Conservation (phyloP, 2,113 vertebrate species). For the Trichechus manatus region DNA sequence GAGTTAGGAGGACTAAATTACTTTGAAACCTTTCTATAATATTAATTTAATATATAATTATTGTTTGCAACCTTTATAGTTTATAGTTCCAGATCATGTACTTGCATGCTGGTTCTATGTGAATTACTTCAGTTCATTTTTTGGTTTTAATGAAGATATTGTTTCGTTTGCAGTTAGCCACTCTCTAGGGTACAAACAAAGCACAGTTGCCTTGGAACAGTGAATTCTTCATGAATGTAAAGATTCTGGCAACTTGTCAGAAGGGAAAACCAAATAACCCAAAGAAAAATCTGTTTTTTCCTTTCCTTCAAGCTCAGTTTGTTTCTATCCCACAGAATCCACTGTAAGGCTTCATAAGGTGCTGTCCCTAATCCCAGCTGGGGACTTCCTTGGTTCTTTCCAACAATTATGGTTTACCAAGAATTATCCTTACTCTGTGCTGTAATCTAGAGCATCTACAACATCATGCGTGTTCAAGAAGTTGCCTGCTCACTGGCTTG, state of each 20-base stretch:
- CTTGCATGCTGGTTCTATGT: background rate
- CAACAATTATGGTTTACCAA: conserved; percentile 64
- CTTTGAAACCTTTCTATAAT: conserved; percentile 12
- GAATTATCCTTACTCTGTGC: background rate
- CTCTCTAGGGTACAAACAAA: background rate
- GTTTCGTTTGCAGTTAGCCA: background rate
- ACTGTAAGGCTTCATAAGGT: background rate
- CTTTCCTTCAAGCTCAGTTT: conserved; percentile 53
- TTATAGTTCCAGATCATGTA: background rate
- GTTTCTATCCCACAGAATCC: conserved; percentile 9
- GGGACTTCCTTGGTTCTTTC: conserved; percentile 81
- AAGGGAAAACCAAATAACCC: conserved; percentile 75
- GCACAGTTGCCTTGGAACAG: background rate
- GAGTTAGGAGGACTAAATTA: background rate
- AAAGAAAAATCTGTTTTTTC: conserved; percentile 56
- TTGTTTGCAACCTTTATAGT: background rate
- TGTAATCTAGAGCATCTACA: background rate
- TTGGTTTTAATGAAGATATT: background rate
- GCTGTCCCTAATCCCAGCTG: conserved; percentile 47
- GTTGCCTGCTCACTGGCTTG: background rate
- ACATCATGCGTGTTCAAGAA: background rate
- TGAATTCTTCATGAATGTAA: background rate
- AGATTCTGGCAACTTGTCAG: conserved; percentile 50
- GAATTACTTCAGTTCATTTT: background rate
- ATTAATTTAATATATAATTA: background rate